Conservation (phyloP, 1,140 invertebrate genomes). For the Drosophila pandora region DNA sequence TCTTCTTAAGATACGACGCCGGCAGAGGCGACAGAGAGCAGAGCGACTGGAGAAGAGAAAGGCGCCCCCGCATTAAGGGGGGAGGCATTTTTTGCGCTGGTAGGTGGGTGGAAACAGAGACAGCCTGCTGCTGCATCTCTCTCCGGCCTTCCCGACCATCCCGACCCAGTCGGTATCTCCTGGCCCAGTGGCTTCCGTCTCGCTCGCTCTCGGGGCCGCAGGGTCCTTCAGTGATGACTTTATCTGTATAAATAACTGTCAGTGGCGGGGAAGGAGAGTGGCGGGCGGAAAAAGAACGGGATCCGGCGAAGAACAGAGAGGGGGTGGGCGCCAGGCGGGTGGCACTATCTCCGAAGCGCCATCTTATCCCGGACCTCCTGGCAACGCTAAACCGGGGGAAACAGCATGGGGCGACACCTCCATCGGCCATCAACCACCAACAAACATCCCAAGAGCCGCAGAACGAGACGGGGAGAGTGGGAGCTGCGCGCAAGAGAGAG, state of each 20-base stretch:
- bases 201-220: constrained; percentile 32
- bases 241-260: constrained; percentile 82
- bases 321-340: background rate
- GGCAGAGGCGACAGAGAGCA: constrained; percentile 23
- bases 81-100: constrained; percentile 43
- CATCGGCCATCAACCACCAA: constrained; percentile 38
- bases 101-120: constrained; percentile 16
- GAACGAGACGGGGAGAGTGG: constrained; percentile 3
- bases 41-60: constrained; percentile 4
- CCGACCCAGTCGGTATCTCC: too few relatives aligned
- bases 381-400: constrained; percentile 54
- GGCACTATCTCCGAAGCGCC: constrained; percentile 51
- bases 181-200: constrained; percentile 17
- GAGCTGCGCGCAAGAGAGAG: constrained; percentile 10
- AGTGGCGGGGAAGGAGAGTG: constrained; percentile 29
- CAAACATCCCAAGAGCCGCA: constrained; percentile 24
- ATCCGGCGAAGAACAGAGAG: background rate
- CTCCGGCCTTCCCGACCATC: background rate
- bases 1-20: constrained; percentile 81
- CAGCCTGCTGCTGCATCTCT: constrained; percentile 13
- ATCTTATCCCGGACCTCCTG: constrained; percentile 56
- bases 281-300: constrained; percentile 13
- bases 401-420: constrained; percentile 35
- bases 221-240: constrained; percentile 78
- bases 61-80: constrained; percentile 39